These are phyloP conservation scores for Drosophila stalkeri DNA, from an alignment of 2,888 invertebrate genomes.

Conservation along the genomic window DNA sequence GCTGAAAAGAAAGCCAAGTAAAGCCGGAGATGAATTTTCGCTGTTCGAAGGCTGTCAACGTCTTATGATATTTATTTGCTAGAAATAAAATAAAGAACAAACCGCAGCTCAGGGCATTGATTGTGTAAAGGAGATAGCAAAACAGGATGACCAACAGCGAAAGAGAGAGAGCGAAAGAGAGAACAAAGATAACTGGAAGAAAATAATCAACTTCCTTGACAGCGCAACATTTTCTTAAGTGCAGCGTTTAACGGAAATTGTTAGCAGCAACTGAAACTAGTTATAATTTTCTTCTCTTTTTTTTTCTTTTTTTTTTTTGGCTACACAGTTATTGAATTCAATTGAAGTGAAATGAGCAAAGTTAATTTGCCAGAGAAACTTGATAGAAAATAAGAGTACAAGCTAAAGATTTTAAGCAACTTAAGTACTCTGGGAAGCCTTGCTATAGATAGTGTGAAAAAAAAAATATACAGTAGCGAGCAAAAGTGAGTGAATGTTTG, in stretches of 20 bases:
- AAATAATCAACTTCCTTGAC: constrained; percentile 64
- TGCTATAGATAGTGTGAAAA: too few relatives aligned
- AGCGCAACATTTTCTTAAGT: constrained; percentile 42
- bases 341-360: constrained; percentile 10
- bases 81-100: constrained; percentile 51
- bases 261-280: constrained; percentile 43
- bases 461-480: too few relatives aligned
- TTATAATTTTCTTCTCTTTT: constrained; percentile 15
- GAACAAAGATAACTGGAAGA: constrained; percentile 17
- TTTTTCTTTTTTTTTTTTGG: constrained; percentile 11
- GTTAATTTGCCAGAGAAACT: constrained; percentile 18
- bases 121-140: constrained; percentile 29
- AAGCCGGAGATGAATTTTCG: constrained; percentile 35
- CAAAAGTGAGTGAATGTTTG: too few relatives aligned
- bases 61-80: constrained; percentile 59
- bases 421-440: too few relatives aligned
- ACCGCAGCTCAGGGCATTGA: constrained; percentile 42
- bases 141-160: background rate
- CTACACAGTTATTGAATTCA: constrained; percentile 25
- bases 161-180: background rate
- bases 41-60: constrained; percentile 42
- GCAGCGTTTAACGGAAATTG: constrained; percentile 54
- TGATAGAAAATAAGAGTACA: constrained; percentile 16
- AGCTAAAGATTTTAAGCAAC: background rate
- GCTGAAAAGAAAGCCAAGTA: constrained; percentile 40